phyloP scores from a whole-genome alignment of 2,888 invertebrate species.

The Thereva unica region DNA sequence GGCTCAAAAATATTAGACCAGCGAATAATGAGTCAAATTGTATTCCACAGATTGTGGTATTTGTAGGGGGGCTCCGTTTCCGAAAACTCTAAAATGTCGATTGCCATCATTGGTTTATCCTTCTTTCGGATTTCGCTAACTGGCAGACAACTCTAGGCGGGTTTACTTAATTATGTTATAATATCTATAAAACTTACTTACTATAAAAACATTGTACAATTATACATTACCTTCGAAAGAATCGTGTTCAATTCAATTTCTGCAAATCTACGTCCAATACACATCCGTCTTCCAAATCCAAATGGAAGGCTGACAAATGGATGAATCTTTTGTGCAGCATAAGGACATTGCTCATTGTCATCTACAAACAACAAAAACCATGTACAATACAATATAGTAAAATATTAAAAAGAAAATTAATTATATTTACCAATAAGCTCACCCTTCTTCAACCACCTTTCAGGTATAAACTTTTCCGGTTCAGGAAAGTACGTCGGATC shows the following conservation, averaged over 20 bases:
- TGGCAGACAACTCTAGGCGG: too few species aligned
- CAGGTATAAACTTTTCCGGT: constrained; percentile 72
- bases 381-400: neutral
- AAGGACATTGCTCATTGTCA: constrained; percentile 48
- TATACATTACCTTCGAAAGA: constrained; percentile 67
- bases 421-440: constrained; percentile 50
- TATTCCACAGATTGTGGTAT: too few species aligned
- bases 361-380: neutral
- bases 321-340: constrained; percentile 65
- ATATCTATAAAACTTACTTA: too few species aligned
- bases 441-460: constrained; percentile 73
- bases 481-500: constrained; percentile 72
- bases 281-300: constrained; percentile 76
- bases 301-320: constrained; percentile 77
- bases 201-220: too few species aligned
- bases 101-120: too few species aligned
- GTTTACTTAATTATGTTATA: too few species aligned
- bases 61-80: too few species aligned
- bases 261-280: constrained; percentile 78
- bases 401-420: neutral
- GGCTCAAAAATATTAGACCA: too few species aligned
- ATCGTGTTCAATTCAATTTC: constrained; percentile 77
- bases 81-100: too few species aligned
- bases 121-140: too few species aligned
- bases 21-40: too few species aligned